phyloP scores from a whole-genome alignment of 2,888 invertebrate genomes.

The Drosophila meridiana region DNA sequence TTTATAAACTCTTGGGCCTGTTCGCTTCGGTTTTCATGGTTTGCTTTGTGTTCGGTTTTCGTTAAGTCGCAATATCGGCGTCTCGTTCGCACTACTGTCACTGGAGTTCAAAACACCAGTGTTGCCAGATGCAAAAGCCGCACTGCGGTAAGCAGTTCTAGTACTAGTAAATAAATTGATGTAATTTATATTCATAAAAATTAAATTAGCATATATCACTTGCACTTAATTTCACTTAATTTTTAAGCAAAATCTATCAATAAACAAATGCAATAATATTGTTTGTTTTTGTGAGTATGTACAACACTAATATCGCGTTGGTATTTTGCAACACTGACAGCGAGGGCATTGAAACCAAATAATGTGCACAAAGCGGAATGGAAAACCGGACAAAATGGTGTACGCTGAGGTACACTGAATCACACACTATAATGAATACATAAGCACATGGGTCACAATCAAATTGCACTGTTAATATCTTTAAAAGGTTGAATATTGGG shows the following conservation, averaged over 20 bases:
- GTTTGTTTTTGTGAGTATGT: background rate
- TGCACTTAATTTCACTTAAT: background rate
- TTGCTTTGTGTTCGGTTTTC: constrained; percentile 80
- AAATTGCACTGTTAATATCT: background rate
- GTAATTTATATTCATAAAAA: background rate
- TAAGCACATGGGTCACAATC: constrained; percentile 26
- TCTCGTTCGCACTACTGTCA: constrained; percentile 58
- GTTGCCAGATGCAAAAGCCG: constrained; percentile 51
- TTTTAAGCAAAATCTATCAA: background rate
- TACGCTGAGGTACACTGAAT: constrained; percentile 38
- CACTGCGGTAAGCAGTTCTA: constrained; percentile 6
- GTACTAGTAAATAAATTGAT: constrained; percentile 12
- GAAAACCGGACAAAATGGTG: constrained; percentile 82
- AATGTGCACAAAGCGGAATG: constrained; percentile 63
- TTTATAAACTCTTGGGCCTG: constrained; percentile 79
- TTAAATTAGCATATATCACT: background rate
- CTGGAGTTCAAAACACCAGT: constrained; percentile 32
- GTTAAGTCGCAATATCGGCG: constrained; percentile 50
- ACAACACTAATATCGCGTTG: constrained; percentile 39
- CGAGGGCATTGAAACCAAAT: constrained; percentile 73
- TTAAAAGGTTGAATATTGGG: background rate
- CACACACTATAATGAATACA: constrained; percentile 26
- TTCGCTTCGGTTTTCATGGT: constrained; percentile 78
- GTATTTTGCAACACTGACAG: constrained; percentile 55
- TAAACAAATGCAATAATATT: constrained; percentile 18